A percentile compares a stretch with the other conserved stretches of the same genome.
Evolutionary conservation across 2,797 vertebrate species (phyloP).

Genomic region (Poeciliopsis gracilis): DNA sequence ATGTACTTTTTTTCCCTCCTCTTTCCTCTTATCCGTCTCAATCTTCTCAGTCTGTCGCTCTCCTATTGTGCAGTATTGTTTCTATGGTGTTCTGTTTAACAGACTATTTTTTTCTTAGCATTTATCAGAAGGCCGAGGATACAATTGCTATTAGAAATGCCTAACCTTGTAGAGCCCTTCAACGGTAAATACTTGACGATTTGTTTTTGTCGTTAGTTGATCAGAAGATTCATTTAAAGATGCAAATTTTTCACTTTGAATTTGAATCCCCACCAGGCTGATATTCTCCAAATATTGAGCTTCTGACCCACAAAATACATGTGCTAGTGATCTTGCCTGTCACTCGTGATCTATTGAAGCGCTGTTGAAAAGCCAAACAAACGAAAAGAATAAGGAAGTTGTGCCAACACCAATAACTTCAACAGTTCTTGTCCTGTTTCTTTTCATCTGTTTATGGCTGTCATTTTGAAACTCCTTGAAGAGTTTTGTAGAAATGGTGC

Average conservation of each 20-base stretch:
- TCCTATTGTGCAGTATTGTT: slow-evolving; percentile 66
- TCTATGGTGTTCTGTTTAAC: slow-evolving; percentile 61
- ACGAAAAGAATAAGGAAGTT: background rate
- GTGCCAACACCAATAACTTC: background rate
- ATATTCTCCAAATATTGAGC: background rate
- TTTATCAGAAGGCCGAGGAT: background rate
- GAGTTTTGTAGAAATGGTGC: background rate
- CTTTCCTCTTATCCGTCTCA: slow-evolving; percentile 71
- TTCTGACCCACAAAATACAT: background rate
- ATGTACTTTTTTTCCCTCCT: slow-evolving; percentile 38
- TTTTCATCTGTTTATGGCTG: background rate
- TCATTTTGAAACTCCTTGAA: background rate
- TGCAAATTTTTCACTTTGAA: background rate
- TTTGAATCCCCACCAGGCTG: background rate
- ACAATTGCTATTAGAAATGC: slow-evolving; percentile 22
- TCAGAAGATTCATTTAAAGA: background rate
- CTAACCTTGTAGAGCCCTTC: background rate
- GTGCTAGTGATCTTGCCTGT: background rate
- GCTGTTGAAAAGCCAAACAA: background rate
- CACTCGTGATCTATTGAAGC: background rate
- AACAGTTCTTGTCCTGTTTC: background rate
- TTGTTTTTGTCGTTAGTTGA: background rate
- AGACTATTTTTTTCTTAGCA: slow-evolving; percentile 37
- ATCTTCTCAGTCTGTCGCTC: slow-evolving; percentile 71
- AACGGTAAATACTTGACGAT: background rate